Conservation (phyloP, 2,113 vertebrate species). For the Urocitellus parryii region DNA sequence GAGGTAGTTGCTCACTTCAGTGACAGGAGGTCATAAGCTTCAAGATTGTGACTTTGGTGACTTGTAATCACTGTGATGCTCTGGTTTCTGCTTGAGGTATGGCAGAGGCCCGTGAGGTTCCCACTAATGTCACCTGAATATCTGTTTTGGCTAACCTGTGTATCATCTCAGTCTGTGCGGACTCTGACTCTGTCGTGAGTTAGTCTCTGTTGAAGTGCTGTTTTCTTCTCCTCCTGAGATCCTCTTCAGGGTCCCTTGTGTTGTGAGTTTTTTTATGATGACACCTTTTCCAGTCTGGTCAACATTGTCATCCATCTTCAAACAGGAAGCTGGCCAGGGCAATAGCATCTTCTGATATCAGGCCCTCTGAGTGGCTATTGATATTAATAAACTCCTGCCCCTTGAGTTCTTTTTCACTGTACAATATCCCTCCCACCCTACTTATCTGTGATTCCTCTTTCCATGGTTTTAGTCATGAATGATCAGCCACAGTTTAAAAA, state of each 20-base stretch:
- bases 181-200: slow-evolving; percentile 94
- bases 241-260: slow-evolving; percentile 96
- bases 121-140: slow-evolving; percentile 68
- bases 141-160: background rate
- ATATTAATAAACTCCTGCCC: slow-evolving; percentile 97
- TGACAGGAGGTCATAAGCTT: slow-evolving; percentile 93
- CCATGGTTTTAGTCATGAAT: background rate
- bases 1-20: slow-evolving; percentile 97
- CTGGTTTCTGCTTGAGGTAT: slow-evolving; percentile 94
- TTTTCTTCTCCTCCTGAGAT: slow-evolving; percentile 95
- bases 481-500: too few species aligned
- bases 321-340: slow-evolving; percentile 95
- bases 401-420: slow-evolving; percentile 54
- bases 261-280: slow-evolving; percentile 97
- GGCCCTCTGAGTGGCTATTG: slow-evolving; percentile 87
- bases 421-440: too few species aligned
- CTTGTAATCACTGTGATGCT: slow-evolving; percentile 97
- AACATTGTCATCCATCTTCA: slow-evolving; percentile 97
- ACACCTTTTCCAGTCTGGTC: slow-evolving; percentile 97
- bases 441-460: background rate
- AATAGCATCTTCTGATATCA: slow-evolving; percentile 91
- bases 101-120: slow-evolving; percentile 91
- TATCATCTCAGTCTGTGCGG: slow-evolving; percentile 89
- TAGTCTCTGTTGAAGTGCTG: slow-evolving; percentile 95
- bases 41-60: slow-evolving; percentile 95